Percentiles rank a stretch among this genome's conserved stretches.
These are phyloP conservation scores for Rhynchonema sp. DNA, from an alignment of 2,888 invertebrate genomes.

Conservation along the genomic window DNA sequence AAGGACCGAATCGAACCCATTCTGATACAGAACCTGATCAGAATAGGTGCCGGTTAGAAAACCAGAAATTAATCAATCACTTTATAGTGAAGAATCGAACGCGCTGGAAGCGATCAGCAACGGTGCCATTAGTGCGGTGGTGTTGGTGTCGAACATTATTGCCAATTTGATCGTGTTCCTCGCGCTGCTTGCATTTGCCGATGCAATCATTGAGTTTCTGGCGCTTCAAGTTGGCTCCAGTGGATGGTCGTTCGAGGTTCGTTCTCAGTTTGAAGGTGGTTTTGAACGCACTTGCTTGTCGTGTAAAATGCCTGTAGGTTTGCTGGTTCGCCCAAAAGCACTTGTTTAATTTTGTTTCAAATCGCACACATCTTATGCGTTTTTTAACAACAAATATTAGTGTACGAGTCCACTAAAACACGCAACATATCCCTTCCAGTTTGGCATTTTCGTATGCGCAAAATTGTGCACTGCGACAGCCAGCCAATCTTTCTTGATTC, in stretches of 20 bases:
- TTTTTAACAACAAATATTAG: no score
- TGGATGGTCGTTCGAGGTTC: conserved; percentile 32
- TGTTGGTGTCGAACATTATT: conserved; percentile 59
- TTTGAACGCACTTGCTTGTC: no score
- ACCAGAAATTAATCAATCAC: neutral
- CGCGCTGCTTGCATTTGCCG: conserved; percentile 59
- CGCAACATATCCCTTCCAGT: no score
- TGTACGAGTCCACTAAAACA: no score
- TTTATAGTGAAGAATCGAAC: conserved; percentile 52
- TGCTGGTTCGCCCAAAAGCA: no score
- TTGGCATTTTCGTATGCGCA: no score
- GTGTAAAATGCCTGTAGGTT: no score
- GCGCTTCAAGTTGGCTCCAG: conserved; percentile 35
- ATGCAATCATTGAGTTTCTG: conserved; percentile 56
- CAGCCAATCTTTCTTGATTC: neutral
- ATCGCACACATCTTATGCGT: no score
- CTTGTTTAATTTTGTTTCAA: no score
- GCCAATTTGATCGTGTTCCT: conserved; percentile 77
- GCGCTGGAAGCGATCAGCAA: conserved; percentile 70
- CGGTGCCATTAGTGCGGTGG: conserved; percentile 59
- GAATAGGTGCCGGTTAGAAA: no score
- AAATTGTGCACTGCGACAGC: neutral
- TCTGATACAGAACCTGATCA: no score
- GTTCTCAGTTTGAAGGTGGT: neutral
- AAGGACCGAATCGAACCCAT: no score